phyloP scores from a whole-genome alignment of 1,140 invertebrate species.

The Drosophila takahashii region DNA sequence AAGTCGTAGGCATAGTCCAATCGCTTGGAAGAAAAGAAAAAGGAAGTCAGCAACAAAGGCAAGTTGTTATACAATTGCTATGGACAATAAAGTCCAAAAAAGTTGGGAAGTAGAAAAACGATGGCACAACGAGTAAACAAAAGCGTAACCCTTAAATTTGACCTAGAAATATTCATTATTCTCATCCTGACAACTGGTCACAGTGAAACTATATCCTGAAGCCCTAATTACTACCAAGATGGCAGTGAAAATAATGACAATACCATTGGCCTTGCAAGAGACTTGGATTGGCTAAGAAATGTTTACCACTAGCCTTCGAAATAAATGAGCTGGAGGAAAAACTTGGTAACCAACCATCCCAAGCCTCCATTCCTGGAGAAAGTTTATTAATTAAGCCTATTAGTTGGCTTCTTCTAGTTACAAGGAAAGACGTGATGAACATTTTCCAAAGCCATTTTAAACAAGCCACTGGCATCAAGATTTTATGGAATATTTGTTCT shows the following conservation, averaged over 20 bases:
- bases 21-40: slow-evolving; percentile 15
- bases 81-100: slow-evolving; percentile 10
- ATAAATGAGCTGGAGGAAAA: slow-evolving; percentile 64
- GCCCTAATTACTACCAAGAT: slow-evolving; percentile 48
- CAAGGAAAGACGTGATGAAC: slow-evolving; percentile 44
- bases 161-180: slow-evolving; percentile 29
- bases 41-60: neutral
- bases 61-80: neutral
- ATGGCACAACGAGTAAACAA: slow-evolving; percentile 17
- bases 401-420: slow-evolving; percentile 44
- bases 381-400: slow-evolving; percentile 61
- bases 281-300: slow-evolving; percentile 21
- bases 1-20: slow-evolving; percentile 4
- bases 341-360: slow-evolving; percentile 41
- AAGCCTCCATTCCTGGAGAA: slow-evolving; percentile 10
- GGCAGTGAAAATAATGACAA: slow-evolving; percentile 56
- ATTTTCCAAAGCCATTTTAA: slow-evolving; percentile 48
- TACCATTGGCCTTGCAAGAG: slow-evolving; percentile 42
- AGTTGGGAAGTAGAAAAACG: slow-evolving; percentile 6
- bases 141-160: slow-evolving; percentile 24
- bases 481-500: slow-evolving; percentile 5
- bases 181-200: neutral
- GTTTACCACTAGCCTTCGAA: slow-evolving; percentile 47
- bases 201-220: slow-evolving; percentile 25
- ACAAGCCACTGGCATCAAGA: neutral